phyloP scores from a whole-genome alignment of 2,797 vertebrate genomes.

The Pipistrellus pygmaeus region DNA sequence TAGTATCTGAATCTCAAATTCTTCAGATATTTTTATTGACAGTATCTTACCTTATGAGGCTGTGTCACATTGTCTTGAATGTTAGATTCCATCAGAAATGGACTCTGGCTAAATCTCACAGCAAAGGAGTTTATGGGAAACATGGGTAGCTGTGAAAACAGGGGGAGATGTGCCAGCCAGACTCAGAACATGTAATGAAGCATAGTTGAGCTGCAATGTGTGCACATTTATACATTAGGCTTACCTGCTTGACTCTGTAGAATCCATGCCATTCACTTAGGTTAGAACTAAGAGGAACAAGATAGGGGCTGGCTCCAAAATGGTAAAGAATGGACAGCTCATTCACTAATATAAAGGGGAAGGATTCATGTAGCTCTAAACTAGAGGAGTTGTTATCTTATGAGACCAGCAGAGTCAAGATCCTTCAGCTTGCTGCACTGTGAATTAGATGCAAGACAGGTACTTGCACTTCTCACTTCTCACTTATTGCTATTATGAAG shows the following conservation, averaged over 20 bases:
- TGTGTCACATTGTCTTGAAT: background rate
- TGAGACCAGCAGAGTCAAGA: background rate
- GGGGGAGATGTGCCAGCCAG: background rate
- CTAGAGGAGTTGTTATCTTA: background rate
- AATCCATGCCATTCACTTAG: background rate
- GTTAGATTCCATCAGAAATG: background rate
- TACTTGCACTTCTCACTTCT: background rate
- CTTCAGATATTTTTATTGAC: background rate
- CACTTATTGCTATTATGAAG: background rate
- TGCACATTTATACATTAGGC: background rate
- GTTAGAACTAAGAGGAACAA: slow-evolving; percentile 2
- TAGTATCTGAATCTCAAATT: slow-evolving; percentile 39
- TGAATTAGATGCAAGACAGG: background rate
- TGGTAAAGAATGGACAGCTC: slow-evolving; percentile 3
- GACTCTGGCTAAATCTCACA: background rate
- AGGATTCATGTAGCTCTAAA: background rate
- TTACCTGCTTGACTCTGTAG: background rate
- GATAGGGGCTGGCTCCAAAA: background rate
- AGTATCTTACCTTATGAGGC: background rate
- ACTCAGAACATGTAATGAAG: background rate
- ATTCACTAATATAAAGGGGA: background rate
- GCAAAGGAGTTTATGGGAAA: background rate
- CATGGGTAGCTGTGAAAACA: background rate
- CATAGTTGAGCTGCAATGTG: background rate
- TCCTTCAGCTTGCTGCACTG: background rate